These are phyloP conservation scores for Halocynthia roretzi DNA, from an alignment of 23 tunicate genomes.

Conservation along the genomic window DNA sequence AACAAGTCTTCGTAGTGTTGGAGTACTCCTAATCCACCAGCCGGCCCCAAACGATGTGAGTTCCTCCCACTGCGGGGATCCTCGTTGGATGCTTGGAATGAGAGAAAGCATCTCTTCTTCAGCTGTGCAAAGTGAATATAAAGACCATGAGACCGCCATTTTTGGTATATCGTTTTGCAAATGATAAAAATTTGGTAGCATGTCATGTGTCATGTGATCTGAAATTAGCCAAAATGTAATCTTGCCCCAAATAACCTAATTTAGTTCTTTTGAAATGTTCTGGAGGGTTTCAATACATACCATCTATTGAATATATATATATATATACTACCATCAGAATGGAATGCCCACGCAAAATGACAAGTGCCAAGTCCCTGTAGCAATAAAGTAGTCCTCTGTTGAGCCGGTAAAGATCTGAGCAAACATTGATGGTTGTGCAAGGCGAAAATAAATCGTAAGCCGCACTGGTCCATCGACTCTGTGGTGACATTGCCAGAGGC, in stretches of 20 bases:
- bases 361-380: slow-evolving; percentile 62
- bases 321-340: slow-evolving; percentile 52
- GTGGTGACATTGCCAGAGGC: slow-evolving; percentile 63
- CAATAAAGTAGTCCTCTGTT: slow-evolving; percentile 39
- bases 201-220: background rate
- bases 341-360: slow-evolving; percentile 99
- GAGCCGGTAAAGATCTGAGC: slow-evolving; percentile 54
- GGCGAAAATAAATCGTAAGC: slow-evolving; percentile 79
- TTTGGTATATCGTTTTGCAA: background rate
- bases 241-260: background rate
- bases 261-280: no score
- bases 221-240: background rate
- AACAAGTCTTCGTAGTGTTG: slow-evolving; percentile 38
- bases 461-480: slow-evolving; percentile 75
- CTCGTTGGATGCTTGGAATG: slow-evolving; percentile 57
- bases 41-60: slow-evolving; percentile 67
- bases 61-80: slow-evolving; percentile 74
- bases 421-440: slow-evolving; percentile 79
- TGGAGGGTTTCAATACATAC: background rate
- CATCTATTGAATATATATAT: background rate
- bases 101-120: slow-evolving; percentile 86
- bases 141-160: background rate
- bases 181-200: background rate
- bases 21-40: slow-evolving; percentile 84
- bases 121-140: slow-evolving; percentile 5